Evolutionary conservation across 2,113 vertebrate species (phyloP), one percentile per base, ranked within the genome.

Genomic region (Thamnaconus septentrionalis): DNA sequence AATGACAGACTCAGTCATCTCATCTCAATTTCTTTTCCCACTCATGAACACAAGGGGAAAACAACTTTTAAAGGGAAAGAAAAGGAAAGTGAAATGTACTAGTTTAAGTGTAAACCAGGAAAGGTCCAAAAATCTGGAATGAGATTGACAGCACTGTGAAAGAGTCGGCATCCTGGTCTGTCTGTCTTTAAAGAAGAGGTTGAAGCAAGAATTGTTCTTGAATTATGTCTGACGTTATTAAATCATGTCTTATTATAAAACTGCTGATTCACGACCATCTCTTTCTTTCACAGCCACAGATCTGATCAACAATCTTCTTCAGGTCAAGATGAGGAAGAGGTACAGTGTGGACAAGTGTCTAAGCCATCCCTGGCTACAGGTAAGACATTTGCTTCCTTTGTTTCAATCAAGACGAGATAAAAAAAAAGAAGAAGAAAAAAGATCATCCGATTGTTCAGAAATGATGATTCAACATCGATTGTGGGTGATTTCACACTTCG

Each of bases 321-420:
- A 98, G 90, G 97, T 98, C 83, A 98, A 98, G 90, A 98, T 98
- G 96, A 96, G 97, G 84, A 98, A 98, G 85, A 94, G 97, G 70
- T 98, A 94, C 89, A 98, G 97, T 67, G 97, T 98, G 87, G 97
- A 97, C 87, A 98, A 98, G 87, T 98, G 96, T 73, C 95, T 98
- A 74, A 98, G 96, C 89, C 97, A 98, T 73, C 97, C 97, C 0
- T 98, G 97, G 97, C 88, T 98, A 87, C 97, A 98, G 96, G 97
- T 98, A 89, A 85, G 11, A 11, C 6, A 41, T 57, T 41, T 47
- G 1, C 0, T 59, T 59, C 40, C 44, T 5, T 52, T 56, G 60
- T 0, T 6, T 8, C n/a, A 1, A 56, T 59, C 8, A 56, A 65
- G 4, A 3, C 18, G 18, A 31, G 18, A 31, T 31, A 31, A 2